Conservation (phyloP, 23 tunicate genomes). For the Aplidium turbinatum region DNA sequence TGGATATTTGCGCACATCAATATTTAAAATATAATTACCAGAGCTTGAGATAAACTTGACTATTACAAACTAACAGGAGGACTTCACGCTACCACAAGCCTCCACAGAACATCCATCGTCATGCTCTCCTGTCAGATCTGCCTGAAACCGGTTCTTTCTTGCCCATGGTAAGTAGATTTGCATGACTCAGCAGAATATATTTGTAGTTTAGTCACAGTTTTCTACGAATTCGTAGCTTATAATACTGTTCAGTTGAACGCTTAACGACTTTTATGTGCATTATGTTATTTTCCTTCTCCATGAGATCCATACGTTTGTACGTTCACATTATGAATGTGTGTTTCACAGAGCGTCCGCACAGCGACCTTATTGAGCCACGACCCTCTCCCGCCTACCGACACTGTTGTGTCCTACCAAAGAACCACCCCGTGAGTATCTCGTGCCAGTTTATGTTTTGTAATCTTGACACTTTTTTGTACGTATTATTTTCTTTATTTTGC, state of each 20-base stretch:
- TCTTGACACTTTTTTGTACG: too few relatives aligned
- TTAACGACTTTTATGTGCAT: too few relatives aligned
- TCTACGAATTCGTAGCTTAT: too few relatives aligned
- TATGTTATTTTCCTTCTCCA: neutral
- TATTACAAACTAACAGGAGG: conserved; percentile 66
- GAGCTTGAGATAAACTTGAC: too few relatives aligned
- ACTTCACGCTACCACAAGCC: conserved; percentile 72
- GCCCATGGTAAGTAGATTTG: conserved; percentile 60
- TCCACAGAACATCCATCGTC: conserved; percentile 77
- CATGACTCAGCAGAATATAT: too few relatives aligned
- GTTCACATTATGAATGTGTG: too few relatives aligned
- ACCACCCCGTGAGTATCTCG: conserved; percentile 27
- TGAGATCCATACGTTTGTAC: neutral
- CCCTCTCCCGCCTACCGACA: conserved; percentile 73
- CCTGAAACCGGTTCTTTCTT: conserved; percentile 54
- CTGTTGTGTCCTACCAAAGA: conserved; percentile 53
- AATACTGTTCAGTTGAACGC: too few relatives aligned
- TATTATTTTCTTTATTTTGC: too few relatives aligned
- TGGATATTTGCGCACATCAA: too few relatives aligned
- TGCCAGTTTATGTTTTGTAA: too few relatives aligned
- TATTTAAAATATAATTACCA: too few relatives aligned
- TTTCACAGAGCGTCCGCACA: conserved; percentile 60
- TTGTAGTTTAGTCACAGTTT: too few relatives aligned
- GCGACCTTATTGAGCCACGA: conserved; percentile 69
- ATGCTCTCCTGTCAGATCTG: conserved; percentile 79